Base-by-base conservation (phyloP, 2,797 vertebrate species). In the Acestrorhynchus altus region DNA sequence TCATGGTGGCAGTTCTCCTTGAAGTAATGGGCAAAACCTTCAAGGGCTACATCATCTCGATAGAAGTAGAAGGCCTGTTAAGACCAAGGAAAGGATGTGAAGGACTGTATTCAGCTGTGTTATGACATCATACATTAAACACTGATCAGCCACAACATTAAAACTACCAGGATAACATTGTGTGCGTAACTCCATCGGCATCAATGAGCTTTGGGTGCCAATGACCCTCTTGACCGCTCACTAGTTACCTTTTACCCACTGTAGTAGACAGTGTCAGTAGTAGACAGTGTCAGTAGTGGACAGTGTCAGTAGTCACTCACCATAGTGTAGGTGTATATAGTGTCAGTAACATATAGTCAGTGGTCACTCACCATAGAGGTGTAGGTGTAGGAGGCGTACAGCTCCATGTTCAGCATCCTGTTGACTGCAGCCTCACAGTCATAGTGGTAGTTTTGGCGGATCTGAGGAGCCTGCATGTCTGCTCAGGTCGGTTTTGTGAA, bases 361-460 rank as follows among this genome's bases (percentile, higher is more conserved):
- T 9, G 22, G 1, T 20, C 2, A 54, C 68, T 72, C 42, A 1
- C 79, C 79, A 95, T 94, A 1, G 94, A 95, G 0, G 93, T 92
- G 83, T 95, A 96, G 51, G 90, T 92, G 86, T 95, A 96, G 1
- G 92, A 94, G 6, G 92, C 89, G 7, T 84, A 91, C 28, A 94
- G 66, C 92, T 92, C 94, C 94, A 95, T 88, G 89, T 95, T 96
- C 44, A 93, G 74, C 94, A 95, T 94, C 18, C 89, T 88, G 90
- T 96, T 95, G 83, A 96, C 51, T 76, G 93, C 92, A 74, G 93
- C 94, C 74, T 96, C 94, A 72, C 93, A 93, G 74, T 95, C 94
- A 15, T 89, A 88, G 85, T 93, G 89, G 88, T 91, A 96, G 87
- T 95, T 96, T 90, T 96, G 95, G 74, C 94, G 93, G 74, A 96